phyloP scores from a whole-genome alignment of 2,888 invertebrate genomes.

The Amphipoea oculea region DNA sequence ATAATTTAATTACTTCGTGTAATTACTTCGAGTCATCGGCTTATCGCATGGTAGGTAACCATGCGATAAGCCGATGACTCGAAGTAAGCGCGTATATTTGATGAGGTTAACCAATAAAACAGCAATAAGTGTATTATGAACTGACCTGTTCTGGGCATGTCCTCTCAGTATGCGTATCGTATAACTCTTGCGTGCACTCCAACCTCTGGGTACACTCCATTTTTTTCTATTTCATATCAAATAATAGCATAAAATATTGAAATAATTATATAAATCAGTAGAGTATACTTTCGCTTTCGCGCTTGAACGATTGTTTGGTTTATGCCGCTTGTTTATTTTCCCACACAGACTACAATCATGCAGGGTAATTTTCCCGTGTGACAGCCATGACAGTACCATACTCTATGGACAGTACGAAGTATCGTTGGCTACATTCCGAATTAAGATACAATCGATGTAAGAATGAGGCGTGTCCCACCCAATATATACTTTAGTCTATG shows the following conservation, averaged over 20 bases:
- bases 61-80: neutral
- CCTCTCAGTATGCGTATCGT: conserved; percentile 71
- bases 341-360: neutral
- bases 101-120: neutral
- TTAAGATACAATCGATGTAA: too few relatives aligned
- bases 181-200: conserved; percentile 81
- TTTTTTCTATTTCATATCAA: conserved; percentile 57
- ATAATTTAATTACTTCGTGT: too few relatives aligned
- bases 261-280: conserved; percentile 7
- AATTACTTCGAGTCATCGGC: too few relatives aligned
- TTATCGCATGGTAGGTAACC: too few relatives aligned
- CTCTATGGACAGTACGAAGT: too few relatives aligned
- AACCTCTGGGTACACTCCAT: conserved; percentile 86
- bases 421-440: too few relatives aligned
- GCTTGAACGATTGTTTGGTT: conserved; percentile 42
- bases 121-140: neutral
- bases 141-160: conserved; percentile 81
- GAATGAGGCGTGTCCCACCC: too few relatives aligned
- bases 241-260: neutral
- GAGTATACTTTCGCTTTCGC: conserved; percentile 54
- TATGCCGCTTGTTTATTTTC: conserved; percentile 49
- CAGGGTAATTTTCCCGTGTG: conserved; percentile 38
- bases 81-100: conserved; percentile 12
- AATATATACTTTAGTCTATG: too few relatives aligned
- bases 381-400: neutral